phyloP scores from a whole-genome alignment of 2,888 invertebrate genomes.

The Hemicrepidius hirtus region DNA sequence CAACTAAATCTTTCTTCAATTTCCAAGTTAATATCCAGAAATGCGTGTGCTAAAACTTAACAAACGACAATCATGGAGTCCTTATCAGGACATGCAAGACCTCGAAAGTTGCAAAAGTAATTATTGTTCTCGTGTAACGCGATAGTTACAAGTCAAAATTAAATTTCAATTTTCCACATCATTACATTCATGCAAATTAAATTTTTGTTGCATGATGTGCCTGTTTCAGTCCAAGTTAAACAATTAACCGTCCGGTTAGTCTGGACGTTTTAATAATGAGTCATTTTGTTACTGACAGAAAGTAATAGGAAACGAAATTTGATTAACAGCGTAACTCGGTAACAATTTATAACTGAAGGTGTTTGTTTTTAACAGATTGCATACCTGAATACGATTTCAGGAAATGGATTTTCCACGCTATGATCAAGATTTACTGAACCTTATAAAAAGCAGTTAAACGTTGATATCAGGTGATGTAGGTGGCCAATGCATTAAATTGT shows the following conservation, averaged over 20 bases:
- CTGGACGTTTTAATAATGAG: neutral
- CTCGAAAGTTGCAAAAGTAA: slow-evolving; percentile 19
- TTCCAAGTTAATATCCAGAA: slow-evolving; percentile 2
- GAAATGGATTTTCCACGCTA: no score
- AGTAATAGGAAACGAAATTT: no score
- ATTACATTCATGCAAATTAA: slow-evolving; percentile 30
- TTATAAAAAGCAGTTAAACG: no score
- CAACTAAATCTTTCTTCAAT: slow-evolving; percentile 14
- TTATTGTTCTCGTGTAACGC: slow-evolving; percentile 4
- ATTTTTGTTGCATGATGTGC: slow-evolving; percentile 32
- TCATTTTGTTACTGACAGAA: no score
- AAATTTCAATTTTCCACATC: slow-evolving; percentile 35
- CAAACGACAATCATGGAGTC: slow-evolving; percentile 14
- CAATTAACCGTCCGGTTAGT: slow-evolving; percentile 11
- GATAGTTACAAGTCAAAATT: slow-evolving; percentile 7
- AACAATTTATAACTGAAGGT: no score
- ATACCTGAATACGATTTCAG: no score
- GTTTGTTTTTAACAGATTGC: no score
- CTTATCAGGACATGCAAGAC: slow-evolving; percentile 14
- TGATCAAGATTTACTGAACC: no score
- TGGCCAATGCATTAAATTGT: no score
- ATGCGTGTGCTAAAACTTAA: slow-evolving; percentile 23
- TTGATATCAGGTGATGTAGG: no score
- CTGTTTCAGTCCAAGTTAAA: slow-evolving; percentile 10
- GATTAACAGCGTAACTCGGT: no score